Percentiles rank a stretch among this genome's conserved stretches.
These are phyloP conservation scores for Arion vulgaris DNA, from an alignment of 1,140 invertebrate species.

Conservation along the genomic window DNA sequence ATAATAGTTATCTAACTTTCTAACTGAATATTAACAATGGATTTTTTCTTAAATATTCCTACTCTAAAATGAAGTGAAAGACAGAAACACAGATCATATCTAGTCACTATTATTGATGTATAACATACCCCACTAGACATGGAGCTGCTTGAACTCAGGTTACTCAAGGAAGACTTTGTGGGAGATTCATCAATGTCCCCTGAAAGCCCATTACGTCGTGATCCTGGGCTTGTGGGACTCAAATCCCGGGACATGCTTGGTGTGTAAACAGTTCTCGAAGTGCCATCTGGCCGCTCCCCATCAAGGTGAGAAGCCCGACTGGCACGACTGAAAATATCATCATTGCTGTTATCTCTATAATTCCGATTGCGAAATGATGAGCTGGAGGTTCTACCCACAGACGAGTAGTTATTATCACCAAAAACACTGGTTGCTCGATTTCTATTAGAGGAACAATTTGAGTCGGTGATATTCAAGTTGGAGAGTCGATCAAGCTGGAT, in stretches of 20 bases:
- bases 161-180: conserved; percentile 41
- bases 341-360: conserved; percentile 25
- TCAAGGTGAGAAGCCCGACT: not conserved
- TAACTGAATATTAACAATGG: no score
- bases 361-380: not conserved
- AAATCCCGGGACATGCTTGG: conserved; percentile 37
- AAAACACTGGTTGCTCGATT: conserved; percentile 29
- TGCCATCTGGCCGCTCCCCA: conserved; percentile 28
- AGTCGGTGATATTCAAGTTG: conserved; percentile 9
- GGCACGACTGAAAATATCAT: conserved; percentile 13
- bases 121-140: conserved; percentile 41
- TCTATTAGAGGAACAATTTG: conserved; percentile 12
- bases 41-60: no score
- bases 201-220: not conserved
- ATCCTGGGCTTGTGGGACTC: conserved; percentile 28
- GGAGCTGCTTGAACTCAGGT: conserved; percentile 52
- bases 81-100: not conserved
- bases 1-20: no score
- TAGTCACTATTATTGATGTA: not conserved
- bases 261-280: conserved; percentile 28
- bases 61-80: not conserved
- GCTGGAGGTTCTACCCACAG: not conserved
- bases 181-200: not conserved
- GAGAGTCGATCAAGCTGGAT: conserved; percentile 10
- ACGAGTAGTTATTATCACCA: conserved; percentile 8